phyloP scores from a whole-genome alignment of 2,888 invertebrate genomes.

The Drosophila formosana region DNA sequence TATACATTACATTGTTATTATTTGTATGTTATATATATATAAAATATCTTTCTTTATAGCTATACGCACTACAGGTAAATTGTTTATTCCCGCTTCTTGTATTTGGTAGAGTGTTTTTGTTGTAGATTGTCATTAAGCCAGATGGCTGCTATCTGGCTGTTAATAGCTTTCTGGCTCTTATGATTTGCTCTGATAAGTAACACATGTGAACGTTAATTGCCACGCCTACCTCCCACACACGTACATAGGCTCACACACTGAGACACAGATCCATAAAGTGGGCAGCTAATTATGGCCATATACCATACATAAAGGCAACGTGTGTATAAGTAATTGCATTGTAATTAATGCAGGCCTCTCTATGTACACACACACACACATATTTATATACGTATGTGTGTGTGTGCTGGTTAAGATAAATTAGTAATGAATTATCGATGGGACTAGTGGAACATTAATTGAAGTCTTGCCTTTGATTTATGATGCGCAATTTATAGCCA shows the following conservation, averaged over 20 bases:
- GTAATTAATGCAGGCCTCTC: constrained; percentile 65
- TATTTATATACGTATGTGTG: constrained; percentile 2
- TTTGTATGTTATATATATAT: too few relatives aligned
- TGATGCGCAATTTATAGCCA: constrained; percentile 63
- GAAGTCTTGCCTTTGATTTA: constrained; percentile 72
- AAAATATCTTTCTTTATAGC: not conserved
- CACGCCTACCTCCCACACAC: constrained; percentile 45
- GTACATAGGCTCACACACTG: constrained; percentile 16
- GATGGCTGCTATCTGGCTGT: constrained; percentile 25
- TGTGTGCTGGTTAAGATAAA: constrained; percentile 62
- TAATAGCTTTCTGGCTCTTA: constrained; percentile 26
- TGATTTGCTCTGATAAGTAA: constrained; percentile 37
- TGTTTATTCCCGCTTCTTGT: not conserved
- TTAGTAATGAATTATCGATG: constrained; percentile 77
- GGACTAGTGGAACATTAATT: constrained; percentile 76
- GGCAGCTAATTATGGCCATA: constrained; percentile 55
- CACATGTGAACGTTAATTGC: constrained; percentile 59
- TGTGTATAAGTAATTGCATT: constrained; percentile 67
- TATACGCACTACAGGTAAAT: not conserved
- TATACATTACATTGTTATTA: too few relatives aligned
- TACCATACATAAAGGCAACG: constrained; percentile 28
- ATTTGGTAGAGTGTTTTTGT: not conserved
- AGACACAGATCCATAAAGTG: constrained; percentile 5
- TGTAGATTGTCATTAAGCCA: not conserved
- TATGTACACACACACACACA: too few relatives aligned